phyloP scores from a whole-genome alignment of 2,113 vertebrate genomes.

The Aegypius monachus region DNA sequence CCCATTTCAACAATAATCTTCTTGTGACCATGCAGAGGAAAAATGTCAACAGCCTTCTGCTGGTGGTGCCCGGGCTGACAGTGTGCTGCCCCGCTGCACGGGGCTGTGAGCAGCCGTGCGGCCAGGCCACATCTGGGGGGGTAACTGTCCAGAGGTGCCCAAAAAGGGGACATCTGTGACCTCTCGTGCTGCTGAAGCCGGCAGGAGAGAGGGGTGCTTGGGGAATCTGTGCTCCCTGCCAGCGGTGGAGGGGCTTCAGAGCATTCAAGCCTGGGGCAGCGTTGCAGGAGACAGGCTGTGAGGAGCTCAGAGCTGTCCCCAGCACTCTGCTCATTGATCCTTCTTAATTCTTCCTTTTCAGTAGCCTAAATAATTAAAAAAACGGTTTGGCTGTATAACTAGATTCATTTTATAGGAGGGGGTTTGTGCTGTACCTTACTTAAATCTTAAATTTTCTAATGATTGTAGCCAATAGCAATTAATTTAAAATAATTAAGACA shows the following conservation, averaged over 20 bases:
- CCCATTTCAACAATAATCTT: not conserved
- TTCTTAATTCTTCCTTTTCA: not conserved
- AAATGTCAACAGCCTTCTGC: not conserved
- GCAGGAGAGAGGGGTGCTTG: not conserved
- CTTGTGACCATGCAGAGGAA: not conserved
- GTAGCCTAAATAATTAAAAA: not conserved
- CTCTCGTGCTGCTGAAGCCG: not conserved
- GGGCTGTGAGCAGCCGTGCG: accelerated
- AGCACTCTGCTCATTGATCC: not conserved
- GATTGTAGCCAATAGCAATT: slow-evolving; percentile 50
- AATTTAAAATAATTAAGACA: slow-evolving; percentile 57
- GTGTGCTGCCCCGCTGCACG: accelerated
- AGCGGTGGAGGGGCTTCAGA: not conserved
- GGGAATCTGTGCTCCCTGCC: not conserved
- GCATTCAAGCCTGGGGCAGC: not conserved
- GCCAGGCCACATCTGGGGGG: too few species aligned
- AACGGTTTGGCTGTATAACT: not conserved
- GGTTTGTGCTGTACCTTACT: slow-evolving; percentile 18
- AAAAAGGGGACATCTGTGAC: not conserved
- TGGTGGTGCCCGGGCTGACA: not conserved
- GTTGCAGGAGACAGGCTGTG: not conserved
- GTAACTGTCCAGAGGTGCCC: not conserved
- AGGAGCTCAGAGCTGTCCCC: not conserved
- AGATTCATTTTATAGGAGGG: not conserved
- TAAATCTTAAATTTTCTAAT: slow-evolving; percentile 33